Evolutionary conservation across 2,113 vertebrate species (phyloP).

Genomic region (Xiphophorus couchianus): DNA sequence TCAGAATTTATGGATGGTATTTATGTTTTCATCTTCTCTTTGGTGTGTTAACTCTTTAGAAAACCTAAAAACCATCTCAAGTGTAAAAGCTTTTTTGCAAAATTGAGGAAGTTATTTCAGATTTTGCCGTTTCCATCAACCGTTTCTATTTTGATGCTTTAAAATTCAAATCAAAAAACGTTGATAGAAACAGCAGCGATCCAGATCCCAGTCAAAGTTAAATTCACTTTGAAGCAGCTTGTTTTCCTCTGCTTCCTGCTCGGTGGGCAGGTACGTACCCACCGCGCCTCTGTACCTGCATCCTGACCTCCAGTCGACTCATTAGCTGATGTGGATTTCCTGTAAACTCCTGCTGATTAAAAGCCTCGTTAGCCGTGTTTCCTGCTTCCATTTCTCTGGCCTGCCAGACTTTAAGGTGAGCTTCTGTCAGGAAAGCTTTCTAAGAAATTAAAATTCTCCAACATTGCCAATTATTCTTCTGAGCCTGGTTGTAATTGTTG

Average conservation of each 20-base stretch:
- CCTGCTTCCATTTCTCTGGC: not conserved
- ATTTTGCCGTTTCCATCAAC: too few species aligned
- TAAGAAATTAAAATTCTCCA: not conserved
- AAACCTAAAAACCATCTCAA: too few species aligned
- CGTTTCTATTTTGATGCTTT: too few species aligned
- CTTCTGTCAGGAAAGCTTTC: not conserved
- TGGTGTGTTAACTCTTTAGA: too few species aligned
- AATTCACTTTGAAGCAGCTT: not conserved
- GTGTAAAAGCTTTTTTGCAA: too few species aligned
- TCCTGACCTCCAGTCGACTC: not conserved
- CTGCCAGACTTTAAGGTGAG: not conserved
- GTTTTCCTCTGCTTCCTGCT: not conserved
- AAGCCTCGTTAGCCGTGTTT: not conserved
- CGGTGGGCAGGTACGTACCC: not conserved
- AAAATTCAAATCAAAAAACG: not conserved
- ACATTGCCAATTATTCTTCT: not conserved
- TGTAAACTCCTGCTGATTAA: not conserved
- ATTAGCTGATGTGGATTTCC: not conserved
- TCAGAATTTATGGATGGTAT: too few species aligned
- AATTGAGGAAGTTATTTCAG: too few species aligned
- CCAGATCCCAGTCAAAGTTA: not conserved
- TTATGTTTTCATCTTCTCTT: too few species aligned
- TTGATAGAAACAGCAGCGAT: not conserved
- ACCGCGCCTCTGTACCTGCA: not conserved
- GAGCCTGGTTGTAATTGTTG: not conserved